These are phyloP conservation scores for Gambusia affinis DNA, from an alignment of 2,113 vertebrate genomes.

Conservation along the genomic window DNA sequence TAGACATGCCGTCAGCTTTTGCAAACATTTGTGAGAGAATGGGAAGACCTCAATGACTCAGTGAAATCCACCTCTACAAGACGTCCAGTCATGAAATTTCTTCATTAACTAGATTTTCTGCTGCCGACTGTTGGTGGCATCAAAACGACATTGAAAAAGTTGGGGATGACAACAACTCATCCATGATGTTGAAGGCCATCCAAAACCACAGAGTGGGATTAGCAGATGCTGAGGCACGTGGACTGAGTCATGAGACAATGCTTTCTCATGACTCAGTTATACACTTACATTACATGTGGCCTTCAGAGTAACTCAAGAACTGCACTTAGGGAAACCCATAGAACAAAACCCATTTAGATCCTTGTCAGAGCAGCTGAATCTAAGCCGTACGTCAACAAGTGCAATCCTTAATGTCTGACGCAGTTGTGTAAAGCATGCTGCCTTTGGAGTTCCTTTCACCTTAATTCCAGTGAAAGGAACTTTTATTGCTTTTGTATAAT, in stretches of 20 bases:
- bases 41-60: too few relatives aligned
- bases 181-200: neutral
- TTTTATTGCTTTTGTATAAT: too few relatives aligned
- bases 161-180: neutral
- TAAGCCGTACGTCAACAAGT: neutral
- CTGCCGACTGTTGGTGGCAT: neutral
- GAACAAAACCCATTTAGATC: neutral
- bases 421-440: too few relatives aligned
- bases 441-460: neutral
- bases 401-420: neutral
- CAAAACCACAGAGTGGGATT: neutral
- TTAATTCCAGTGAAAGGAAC: neutral
- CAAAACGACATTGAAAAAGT: neutral
- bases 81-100: neutral
- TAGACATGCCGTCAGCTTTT: too few relatives aligned
- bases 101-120: neutral
- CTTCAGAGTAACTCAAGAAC: neutral
- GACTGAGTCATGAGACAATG: too few relatives aligned
- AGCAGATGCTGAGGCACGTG: neutral
- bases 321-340: neutral
- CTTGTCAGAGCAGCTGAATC: neutral
- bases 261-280: too few relatives aligned
- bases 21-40: too few relatives aligned
- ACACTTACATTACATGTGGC: neutral
- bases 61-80: too few relatives aligned